Base-by-base conservation (phyloP, 2,113 vertebrate genomes). In the Thymallus thymallus region DNA sequence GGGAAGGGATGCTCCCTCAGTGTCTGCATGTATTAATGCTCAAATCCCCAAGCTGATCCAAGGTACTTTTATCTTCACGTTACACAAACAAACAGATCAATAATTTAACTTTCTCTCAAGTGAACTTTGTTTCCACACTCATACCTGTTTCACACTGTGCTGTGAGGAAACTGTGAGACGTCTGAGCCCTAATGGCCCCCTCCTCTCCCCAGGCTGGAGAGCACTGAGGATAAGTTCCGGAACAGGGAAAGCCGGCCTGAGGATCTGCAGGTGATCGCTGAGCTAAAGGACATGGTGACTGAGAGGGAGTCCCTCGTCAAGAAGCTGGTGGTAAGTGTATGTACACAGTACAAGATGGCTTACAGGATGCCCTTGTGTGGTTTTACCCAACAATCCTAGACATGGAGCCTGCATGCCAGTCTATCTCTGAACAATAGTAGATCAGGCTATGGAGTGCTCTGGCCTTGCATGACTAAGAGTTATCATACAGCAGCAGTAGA, bases 291-390 rank as follows among this genome's bases (percentile, higher is more conserved):
- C 80, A 92, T 96, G 92, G 93, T 96, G 89, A 82, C 93, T 32
- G 95, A 96, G 84, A 93, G 95, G 85, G 95, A 96, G 85, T 89
- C 94, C 16, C 94, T 96, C 78, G 95, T 96, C 89, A 96, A 95
- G 90, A 96, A 96, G 91, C 84, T 96, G 78, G 95, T 96, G 90
- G 95, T 96, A 92, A 94, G 94, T 82, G 45, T 73, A 20, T 30
- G 30, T 32, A 45, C 32, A 45, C 66, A 45, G 5, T 10, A 46
- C 29, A 66, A 24, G 24, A 20, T 14, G 24, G 14, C 24, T 29
- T 13, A 35, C 64, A 66, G 56, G 56, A 60, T 22, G 56, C 48
- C 48, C 16, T 60, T 9, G n/a, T 22, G n/a, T 60, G n/a, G 56
- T 60, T 60, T n/a, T 60, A 60, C 62, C 5, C 62, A 29, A 63